Conservation (phyloP, 2,888 invertebrate species). For the Embidobia sp. region DNA sequence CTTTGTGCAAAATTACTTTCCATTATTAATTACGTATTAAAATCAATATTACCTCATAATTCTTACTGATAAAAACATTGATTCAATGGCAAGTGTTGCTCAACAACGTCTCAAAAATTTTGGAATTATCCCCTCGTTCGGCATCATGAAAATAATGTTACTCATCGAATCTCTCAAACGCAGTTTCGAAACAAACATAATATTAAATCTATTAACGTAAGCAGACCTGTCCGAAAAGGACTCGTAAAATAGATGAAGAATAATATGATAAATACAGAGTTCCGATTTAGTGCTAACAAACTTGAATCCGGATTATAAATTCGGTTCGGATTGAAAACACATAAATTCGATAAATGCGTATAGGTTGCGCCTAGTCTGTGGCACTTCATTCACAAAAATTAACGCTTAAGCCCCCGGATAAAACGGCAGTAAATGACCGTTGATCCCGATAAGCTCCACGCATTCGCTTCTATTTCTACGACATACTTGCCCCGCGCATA, state of each 20-base stretch:
- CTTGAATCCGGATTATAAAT: slow-evolving; percentile 68
- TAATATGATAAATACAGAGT: slow-evolving; percentile 45
- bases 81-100: too few species aligned
- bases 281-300: slow-evolving; percentile 48
- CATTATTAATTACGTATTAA: too few species aligned
- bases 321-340: slow-evolving; percentile 68
- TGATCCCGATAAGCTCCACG: slow-evolving; percentile 67
- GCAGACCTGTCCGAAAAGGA: neutral
- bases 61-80: too few species aligned
- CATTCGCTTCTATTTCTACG: slow-evolving; percentile 64
- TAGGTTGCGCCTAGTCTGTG: slow-evolving; percentile 62
- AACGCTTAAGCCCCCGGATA: slow-evolving; percentile 72
- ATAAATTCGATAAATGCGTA: slow-evolving; percentile 74
- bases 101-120: too few species aligned
- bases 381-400: slow-evolving; percentile 77
- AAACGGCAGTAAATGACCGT: slow-evolving; percentile 67
- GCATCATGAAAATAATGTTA: too few species aligned
- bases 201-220: slow-evolving; percentile 36
- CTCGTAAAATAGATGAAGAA: slow-evolving; percentile 30
- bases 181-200: slow-evolving; percentile 5
- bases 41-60: too few species aligned
- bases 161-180: too few species aligned
- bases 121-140: too few species aligned
- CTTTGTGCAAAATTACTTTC: too few species aligned
- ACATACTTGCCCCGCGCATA: slow-evolving; percentile 64